Evolutionary conservation across 1,140 invertebrate species (phyloP), one percentile per base, ranked within the genome.

Genomic region (Plodia interpunctella): DNA sequence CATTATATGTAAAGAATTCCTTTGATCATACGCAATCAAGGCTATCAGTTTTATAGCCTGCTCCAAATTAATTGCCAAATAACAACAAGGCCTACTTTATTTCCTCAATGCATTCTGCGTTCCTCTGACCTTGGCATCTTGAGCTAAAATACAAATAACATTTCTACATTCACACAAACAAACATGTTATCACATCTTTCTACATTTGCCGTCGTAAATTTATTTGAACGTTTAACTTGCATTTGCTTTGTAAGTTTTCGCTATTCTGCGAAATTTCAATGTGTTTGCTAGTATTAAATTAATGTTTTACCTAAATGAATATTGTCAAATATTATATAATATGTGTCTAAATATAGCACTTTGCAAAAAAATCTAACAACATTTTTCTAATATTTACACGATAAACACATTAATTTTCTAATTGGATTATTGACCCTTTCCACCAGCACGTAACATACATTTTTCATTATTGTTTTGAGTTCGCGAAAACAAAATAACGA

Each of bases 21-120:
- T 15, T 44, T 44, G 38, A 17, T 44, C 21, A 25, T 25, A 17
- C 38, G 38, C 13, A 44, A n/a, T 44, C 38, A 44, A 44, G 13
- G 38, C 38, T 44, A 44, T 15, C 13, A 15, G 5, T 15, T 44
- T 44, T 44, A 44, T 44, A 44, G 13, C 38, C 1, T 44, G 38
- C 15, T 44, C 38, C 38, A 44, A 44, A 44, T 44, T 44, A 44
- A 44, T 44, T 44, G 38, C 38, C 13, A 44, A 44, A 44, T 44
- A 15, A 2, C 38, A 44, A 44, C 38, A 44, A 44, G 32, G 38
- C 38, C 0, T n/a, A 15, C 38, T 44, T n/a, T 44, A 44, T 44
- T 44, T 44, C 32, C 32, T 35, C 9, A 35, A 35, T 35, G 32
- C 32, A 35, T 35, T 35, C 32, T 35, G 32, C 32, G 32, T 5